phyloP scores from a whole-genome alignment of 2,113 vertebrate genomes.

The Cathartes aura region DNA sequence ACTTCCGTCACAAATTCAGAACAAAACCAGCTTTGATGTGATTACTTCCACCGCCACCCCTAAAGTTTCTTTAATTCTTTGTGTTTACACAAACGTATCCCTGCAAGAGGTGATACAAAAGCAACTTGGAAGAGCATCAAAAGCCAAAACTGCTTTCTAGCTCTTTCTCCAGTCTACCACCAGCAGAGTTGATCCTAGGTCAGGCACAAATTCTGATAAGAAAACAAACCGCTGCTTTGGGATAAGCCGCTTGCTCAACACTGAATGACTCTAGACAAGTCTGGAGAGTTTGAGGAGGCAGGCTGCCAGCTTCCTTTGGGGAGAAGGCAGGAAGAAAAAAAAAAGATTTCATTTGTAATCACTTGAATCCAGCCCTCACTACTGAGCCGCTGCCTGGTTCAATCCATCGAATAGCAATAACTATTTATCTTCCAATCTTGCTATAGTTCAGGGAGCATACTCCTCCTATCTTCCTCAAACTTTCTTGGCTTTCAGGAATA shows the following conservation, averaged over 20 bases:
- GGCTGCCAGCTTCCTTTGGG: neutral
- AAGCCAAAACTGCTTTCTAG: neutral
- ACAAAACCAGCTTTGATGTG: constrained; percentile 28
- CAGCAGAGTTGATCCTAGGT: neutral
- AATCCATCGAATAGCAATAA: fast-evolving
- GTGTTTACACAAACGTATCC: neutral
- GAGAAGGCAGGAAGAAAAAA: neutral
- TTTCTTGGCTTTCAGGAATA: fast-evolving
- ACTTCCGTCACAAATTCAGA: neutral
- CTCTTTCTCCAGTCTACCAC: neutral
- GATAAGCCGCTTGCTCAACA: neutral
- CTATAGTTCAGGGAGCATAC: fast-evolving
- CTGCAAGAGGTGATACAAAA: neutral
- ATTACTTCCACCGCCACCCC: neutral
- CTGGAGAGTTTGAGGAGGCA: neutral
- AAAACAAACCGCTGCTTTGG: neutral
- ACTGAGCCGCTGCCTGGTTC: neutral
- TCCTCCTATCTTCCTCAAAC: neutral
- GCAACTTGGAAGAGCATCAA: neutral
- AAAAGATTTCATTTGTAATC: neutral
- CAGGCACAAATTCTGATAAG: neutral
- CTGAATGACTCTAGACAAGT: neutral
- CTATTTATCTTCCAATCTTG: neutral
- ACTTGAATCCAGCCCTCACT: neutral
- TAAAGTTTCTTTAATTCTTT: neutral